These are phyloP conservation scores for Hystrix cristata DNA, from an alignment of 2,113 vertebrate genomes.

Conservation along the genomic window DNA sequence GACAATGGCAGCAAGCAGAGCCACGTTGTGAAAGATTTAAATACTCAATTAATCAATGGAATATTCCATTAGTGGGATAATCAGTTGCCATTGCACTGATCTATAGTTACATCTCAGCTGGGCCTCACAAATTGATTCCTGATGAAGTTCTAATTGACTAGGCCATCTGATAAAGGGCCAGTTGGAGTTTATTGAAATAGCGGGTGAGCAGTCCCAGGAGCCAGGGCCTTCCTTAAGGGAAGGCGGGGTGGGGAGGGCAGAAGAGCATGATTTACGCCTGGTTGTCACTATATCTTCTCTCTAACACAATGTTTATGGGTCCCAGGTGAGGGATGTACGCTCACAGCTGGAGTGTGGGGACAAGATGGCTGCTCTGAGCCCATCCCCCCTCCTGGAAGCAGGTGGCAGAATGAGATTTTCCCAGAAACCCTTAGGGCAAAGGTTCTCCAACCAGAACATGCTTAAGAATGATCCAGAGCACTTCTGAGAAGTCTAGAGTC, in stretches of 20 bases:
- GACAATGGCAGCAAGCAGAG: constrained; percentile 75
- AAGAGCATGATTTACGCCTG: constrained; percentile 85
- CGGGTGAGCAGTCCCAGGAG: constrained; percentile 77
- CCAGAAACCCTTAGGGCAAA: not conserved
- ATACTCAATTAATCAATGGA: constrained; percentile 92
- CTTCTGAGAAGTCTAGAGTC: not conserved
- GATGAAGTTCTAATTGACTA: constrained; percentile 93
- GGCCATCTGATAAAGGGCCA: constrained; percentile 85
- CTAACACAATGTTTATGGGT: constrained; percentile 86
- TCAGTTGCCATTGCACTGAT: constrained; percentile 89
- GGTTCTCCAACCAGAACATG: not conserved
- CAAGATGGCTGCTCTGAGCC: constrained; percentile 67
- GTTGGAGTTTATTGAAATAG: constrained; percentile 83
- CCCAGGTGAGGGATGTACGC: constrained; percentile 83
- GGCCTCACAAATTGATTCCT: constrained; percentile 92
- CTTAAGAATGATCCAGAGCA: not conserved
- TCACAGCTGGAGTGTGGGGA: constrained; percentile 79
- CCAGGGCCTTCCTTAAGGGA: constrained; percentile 74
- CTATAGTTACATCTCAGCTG: constrained; percentile 92
- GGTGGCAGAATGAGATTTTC: constrained; percentile 66
- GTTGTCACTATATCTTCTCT: constrained; percentile 83
- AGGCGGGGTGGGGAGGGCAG: constrained; percentile 68
- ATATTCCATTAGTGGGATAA: constrained; percentile 92
- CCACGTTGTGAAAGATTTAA: constrained; percentile 86
- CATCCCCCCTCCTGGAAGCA: constrained; percentile 73